Evolutionary conservation across 2,113 vertebrate species (phyloP), one percentile per base, ranked within the genome.

Genomic region (Indicator indicator): DNA sequence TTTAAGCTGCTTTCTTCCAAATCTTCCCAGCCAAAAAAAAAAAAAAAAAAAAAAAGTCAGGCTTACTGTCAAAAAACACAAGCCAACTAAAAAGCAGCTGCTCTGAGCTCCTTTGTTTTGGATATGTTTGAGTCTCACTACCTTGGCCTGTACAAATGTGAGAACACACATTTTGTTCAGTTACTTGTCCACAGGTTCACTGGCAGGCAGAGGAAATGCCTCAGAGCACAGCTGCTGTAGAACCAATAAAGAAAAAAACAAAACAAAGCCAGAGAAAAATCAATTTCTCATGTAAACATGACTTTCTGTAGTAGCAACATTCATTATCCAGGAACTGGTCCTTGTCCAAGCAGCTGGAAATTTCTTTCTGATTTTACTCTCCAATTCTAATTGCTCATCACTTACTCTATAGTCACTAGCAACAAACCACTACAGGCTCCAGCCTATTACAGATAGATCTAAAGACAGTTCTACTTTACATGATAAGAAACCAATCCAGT

Each of bases 271-370:
- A 76, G 16, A 94, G 78, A 94, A 90, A 93, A 93, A 80, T 69
- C 20, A 50, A n/a, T 83, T 83, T 94, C 90, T 94, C 82, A 42
- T 88, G 96, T 96, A 97, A 97, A 96, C 94, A 78, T n/a, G 73
- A 73, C 90, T 72, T 88, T 56, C 18, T 93, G 36, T 32, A 65
- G 76, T 83, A 86, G 69, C 24, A 75, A 76, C 50, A 67, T 44
- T 24, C 62, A 7, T 44, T 48, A 84, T 19, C 32, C 26, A 64
- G 63, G 91, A 94, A 82, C 54, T 4, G 17, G 50, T 75, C 28
- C 55, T 65, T 72, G 54, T 59, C 70, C 50, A 91, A 88, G 58
- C 75, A 85, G 33, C 4, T 44, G 5, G 52, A 72, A 64, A 68
- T 46, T 23, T 42, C 19, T 38, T 60, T 70, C 10, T 32, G 17